Percentiles rank a stretch among this genome's conserved stretches.
Conservation (phyloP, 2,888 invertebrate genomes). For the Disparrhopalites patrizii region DNA sequence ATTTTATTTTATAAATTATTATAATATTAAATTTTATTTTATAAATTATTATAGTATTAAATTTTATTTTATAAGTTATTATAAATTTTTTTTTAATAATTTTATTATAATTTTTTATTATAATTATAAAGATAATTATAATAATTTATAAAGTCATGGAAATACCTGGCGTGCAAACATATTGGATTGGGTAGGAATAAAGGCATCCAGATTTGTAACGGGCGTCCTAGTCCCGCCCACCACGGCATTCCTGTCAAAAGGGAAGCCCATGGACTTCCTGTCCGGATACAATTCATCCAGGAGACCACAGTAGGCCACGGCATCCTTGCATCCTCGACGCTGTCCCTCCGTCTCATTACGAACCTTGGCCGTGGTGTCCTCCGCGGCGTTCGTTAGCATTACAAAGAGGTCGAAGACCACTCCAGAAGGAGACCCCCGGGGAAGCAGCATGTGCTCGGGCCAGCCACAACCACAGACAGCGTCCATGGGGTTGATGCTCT, state of each 20-base stretch:
- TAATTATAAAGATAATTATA: too few species aligned
- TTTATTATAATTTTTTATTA: too few species aligned
- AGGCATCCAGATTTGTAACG: slow-evolving; percentile 30
- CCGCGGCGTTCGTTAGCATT: slow-evolving; percentile 48
- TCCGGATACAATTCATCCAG: slow-evolving; percentile 75
- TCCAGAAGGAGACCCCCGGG: slow-evolving; percentile 60
- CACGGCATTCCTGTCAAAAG: slow-evolving; percentile 36
- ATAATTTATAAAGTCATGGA: too few species aligned
- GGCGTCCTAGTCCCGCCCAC: slow-evolving; percentile 25
- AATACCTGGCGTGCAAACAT: slow-evolving; percentile 35
- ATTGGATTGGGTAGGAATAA: slow-evolving; percentile 31
- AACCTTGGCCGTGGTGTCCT: slow-evolving; percentile 44
- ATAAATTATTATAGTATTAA: too few species aligned
- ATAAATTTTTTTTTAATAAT: too few species aligned
- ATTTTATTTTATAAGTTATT: too few species aligned
- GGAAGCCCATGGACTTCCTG: slow-evolving; percentile 73
- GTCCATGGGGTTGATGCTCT: slow-evolving; percentile 2
- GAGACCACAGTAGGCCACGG: slow-evolving; percentile 73
- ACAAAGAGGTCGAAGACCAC: slow-evolving; percentile 49
- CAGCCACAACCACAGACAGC: slow-evolving; percentile 77
- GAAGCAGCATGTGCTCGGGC: slow-evolving; percentile 76
- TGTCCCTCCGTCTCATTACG: slow-evolving; percentile 4
- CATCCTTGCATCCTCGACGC: slow-evolving; percentile 61
- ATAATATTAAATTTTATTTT: too few species aligned
- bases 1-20: too few species aligned